Conservation (phyloP, 2,113 vertebrate species). For the Ivindomyrus marchei region DNA sequence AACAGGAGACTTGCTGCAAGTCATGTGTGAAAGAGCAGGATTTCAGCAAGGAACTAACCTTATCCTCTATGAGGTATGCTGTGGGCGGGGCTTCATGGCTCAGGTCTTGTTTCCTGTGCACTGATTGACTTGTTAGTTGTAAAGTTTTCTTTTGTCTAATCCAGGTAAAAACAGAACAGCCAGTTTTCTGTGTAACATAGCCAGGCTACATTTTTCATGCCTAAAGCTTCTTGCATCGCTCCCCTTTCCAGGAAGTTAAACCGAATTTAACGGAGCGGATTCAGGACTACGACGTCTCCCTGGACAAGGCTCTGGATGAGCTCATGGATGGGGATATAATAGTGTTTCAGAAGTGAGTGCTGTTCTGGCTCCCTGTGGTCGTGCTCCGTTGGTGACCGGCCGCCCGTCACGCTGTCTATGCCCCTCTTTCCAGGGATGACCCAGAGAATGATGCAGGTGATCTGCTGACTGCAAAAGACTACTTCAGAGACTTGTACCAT, state of each 20-base stretch:
- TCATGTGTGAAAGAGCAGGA: conserved; percentile 99
- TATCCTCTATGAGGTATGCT: conserved; percentile 98
- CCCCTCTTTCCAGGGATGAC: conserved; percentile 71
- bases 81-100: background rate
- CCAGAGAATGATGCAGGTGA: conserved; percentile 95
- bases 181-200: background rate
- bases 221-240: background rate
- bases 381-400: background rate
- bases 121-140: background rate
- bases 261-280: conserved; percentile 99
- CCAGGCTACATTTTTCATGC: background rate
- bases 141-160: background rate
- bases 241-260: conserved; percentile 87
- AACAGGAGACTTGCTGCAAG: conserved; percentile 92
- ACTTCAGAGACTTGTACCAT: conserved; percentile 96
- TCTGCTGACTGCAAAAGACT: conserved; percentile 93
- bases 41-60: conserved; percentile 98
- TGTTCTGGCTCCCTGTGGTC: background rate
- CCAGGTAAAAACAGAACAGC: background rate
- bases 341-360: conserved; percentile 94
- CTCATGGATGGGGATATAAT: conserved; percentile 99
- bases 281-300: conserved; percentile 97
- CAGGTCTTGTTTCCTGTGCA: conserved; percentile 5
- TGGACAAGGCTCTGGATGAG: conserved; percentile 98
- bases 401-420: conserved; percentile 2